These are phyloP conservation scores for Mugil cephalus DNA, from an alignment of 2,113 vertebrate species.

Conservation along the genomic window DNA sequence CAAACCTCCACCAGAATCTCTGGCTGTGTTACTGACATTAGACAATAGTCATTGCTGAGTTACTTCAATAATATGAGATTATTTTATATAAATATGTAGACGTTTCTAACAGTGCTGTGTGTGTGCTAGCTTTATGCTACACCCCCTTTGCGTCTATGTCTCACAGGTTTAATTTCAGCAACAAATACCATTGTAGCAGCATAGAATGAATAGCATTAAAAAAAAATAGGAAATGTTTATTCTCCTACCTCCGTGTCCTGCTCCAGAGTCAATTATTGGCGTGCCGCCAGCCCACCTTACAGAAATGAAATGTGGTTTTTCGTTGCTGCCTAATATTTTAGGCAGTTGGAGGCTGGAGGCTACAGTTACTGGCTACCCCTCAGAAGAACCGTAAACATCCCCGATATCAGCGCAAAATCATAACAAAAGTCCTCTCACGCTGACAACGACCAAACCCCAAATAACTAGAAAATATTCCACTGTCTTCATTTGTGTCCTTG, in stretches of 20 bases:
- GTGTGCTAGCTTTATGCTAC: conserved; percentile 23
- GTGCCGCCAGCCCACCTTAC: conserved; percentile 63
- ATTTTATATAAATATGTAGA: neutral
- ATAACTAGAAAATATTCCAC: conserved; percentile 21
- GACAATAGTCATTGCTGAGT: neutral
- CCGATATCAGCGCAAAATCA: conserved; percentile 48
- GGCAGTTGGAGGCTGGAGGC: conserved; percentile 48
- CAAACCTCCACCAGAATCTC: neutral
- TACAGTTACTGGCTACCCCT: conserved; percentile 44
- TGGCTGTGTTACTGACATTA: neutral
- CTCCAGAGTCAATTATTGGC: conserved; percentile 80
- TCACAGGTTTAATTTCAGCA: conserved; percentile 25
- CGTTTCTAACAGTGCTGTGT: neutral
- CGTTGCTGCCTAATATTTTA: conserved; percentile 51
- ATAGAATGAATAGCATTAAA: neutral
- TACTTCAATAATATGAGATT: neutral
- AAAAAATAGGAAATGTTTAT: neutral
- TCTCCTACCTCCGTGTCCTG: conserved; percentile 79
- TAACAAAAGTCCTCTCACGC: conserved; percentile 14
- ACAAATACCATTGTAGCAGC: conserved; percentile 18
- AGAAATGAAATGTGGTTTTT: conserved; percentile 1
- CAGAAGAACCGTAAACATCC: conserved; percentile 57
- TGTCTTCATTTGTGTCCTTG: conserved; percentile 19
- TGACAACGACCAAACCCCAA: neutral
- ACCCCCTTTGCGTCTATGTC: conserved; percentile 15